A percentile compares a stretch with the other conserved stretches of the same genome.
phyloP scores from a whole-genome alignment of 35 echinoderm and acorn worm species.

The Patiria miniata region DNA sequence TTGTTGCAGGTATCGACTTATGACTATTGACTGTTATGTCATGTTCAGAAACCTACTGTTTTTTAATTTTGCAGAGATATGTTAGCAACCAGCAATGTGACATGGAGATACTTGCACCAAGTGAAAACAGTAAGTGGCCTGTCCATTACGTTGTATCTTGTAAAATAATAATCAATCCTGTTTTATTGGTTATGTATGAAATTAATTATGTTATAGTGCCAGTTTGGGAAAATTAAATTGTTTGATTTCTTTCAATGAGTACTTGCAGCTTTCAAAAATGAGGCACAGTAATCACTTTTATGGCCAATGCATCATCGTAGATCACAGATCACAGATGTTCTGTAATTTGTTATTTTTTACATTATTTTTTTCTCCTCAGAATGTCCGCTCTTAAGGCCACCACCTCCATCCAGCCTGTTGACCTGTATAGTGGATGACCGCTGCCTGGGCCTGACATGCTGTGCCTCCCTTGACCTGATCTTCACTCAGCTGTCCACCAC shows the following conservation, averaged over 20 bases:
- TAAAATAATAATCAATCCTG: background rate
- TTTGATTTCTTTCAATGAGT: no score
- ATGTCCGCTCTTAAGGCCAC: background rate
- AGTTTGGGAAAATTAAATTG: background rate
- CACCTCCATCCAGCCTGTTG: background rate
- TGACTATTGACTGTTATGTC: no score
- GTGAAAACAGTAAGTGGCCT: constrained; percentile 32
- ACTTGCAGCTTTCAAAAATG: no score
- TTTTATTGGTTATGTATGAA: background rate
- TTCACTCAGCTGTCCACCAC: background rate
- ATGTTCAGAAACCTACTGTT: no score
- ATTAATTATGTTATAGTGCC: background rate
- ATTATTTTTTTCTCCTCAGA: no score
- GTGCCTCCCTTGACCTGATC: constrained; percentile 12
- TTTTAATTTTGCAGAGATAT: background rate
- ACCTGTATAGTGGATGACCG: constrained; percentile 12
- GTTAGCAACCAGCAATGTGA: constrained; percentile 14
- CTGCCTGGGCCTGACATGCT: background rate
- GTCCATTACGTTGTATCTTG: no score
- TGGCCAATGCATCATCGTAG: background rate
- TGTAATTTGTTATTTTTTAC: background rate
- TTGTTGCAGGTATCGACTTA: no score
- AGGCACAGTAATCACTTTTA: no score
- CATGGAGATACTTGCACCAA: background rate
- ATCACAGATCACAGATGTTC: no score